These are phyloP conservation scores for Pangasius krempfi DNA, from an alignment of 2,797 vertebrate genomes.

Conservation along the genomic window DNA sequence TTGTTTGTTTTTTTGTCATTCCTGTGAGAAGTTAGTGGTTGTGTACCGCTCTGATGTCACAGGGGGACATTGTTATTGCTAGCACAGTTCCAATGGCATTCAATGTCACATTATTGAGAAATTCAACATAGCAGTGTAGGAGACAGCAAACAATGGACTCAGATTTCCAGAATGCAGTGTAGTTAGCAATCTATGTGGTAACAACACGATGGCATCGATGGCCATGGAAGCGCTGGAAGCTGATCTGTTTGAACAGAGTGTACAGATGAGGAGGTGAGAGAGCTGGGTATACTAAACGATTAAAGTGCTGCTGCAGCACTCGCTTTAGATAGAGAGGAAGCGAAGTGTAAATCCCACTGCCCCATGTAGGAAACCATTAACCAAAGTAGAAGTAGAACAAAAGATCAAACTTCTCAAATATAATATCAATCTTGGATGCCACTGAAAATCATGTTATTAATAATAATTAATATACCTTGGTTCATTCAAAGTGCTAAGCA, in stretches of 20 bases:
- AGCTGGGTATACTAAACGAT: neutral
- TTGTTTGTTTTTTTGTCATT: neutral
- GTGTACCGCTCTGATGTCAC: no score
- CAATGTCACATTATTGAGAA: neutral
- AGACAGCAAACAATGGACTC: neutral
- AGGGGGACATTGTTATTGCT: neutral
- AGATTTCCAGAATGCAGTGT: neutral
- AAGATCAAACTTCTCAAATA: neutral
- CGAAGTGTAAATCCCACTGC: neutral
- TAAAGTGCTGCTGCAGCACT: neutral
- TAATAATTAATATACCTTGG: neutral
- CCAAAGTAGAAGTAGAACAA: neutral
- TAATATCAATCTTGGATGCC: neutral
- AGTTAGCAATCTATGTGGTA: neutral
- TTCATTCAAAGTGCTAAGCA: neutral
- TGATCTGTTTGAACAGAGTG: neutral
- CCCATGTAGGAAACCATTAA: neutral
- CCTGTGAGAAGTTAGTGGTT: no score
- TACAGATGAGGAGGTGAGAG: neutral
- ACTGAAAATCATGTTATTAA: neutral
- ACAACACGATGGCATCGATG: neutral
- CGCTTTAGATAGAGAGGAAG: neutral
- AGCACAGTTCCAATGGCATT: neutral
- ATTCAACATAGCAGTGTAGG: neutral
- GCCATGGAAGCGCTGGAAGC: neutral